Evolutionary conservation across 2,113 vertebrate genomes (phyloP).

Genomic region (Brienomyrus brachyistius): DNA sequence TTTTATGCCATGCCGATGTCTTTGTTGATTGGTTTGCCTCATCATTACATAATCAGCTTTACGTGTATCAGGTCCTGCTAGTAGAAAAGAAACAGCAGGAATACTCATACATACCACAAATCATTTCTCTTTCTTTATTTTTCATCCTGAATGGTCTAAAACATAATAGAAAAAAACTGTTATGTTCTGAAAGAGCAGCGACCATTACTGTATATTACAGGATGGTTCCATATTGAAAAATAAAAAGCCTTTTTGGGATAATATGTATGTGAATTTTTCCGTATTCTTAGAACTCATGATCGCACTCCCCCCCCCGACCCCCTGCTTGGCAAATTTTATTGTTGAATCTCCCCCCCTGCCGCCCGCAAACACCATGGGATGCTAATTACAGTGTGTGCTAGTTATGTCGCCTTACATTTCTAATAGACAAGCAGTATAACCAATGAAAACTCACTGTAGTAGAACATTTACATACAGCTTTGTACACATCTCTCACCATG

Average conservation of each 20-base stretch:
- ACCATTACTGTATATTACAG: not conserved
- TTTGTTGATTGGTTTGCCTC: not conserved
- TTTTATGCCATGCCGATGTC: too few species aligned
- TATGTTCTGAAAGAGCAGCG: not conserved
- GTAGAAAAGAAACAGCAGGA: not conserved
- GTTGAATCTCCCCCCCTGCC: too few species aligned
- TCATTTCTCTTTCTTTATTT: not conserved
- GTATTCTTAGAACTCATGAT: not conserved
- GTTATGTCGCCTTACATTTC: not conserved
- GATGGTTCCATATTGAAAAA: not conserved
- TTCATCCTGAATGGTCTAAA: not conserved
- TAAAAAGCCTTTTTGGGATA: not conserved
- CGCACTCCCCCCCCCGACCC: not conserved
- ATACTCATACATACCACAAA: not conserved
- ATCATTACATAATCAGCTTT: not conserved
- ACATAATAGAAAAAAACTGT: not conserved
- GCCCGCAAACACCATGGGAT: not conserved
- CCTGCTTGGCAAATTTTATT: not conserved
- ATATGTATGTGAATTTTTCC: not conserved
- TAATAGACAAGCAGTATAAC: not conserved
- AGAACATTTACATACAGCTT: constrained; percentile 32
- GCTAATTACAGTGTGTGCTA: not conserved
- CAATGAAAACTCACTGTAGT: not conserved
- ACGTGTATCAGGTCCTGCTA: not conserved
- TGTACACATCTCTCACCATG: not conserved